Evolutionary conservation across 2,888 invertebrate genomes (phyloP).

Genomic region (Arrhopalites spinosus): DNA sequence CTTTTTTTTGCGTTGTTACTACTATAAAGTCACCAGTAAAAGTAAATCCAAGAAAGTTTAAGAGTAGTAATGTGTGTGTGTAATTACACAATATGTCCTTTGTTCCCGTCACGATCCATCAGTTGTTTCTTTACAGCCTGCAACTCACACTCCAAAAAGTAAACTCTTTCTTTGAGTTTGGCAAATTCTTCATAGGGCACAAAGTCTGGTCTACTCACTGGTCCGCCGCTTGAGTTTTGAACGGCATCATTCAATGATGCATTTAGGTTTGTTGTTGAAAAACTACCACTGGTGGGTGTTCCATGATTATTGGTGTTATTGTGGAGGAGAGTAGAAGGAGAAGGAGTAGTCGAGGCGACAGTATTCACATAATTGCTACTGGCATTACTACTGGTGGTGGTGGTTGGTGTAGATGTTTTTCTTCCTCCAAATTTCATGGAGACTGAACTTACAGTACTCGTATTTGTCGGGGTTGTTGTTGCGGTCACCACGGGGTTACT

Average conservation of each 20-base stretch:
- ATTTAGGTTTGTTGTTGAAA: conserved; percentile 6
- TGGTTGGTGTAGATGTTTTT: conserved; percentile 39
- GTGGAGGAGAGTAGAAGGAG: neutral
- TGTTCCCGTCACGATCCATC: conserved; percentile 43
- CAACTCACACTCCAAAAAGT: conserved; percentile 50
- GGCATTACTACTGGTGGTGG: conserved; percentile 16
- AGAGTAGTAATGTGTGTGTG: neutral
- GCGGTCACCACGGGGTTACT: conserved; percentile 17
- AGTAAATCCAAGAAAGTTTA: conserved; percentile 22
- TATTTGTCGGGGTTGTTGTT: conserved; percentile 30
- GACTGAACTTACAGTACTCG: conserved; percentile 33
- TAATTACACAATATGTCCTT: conserved; percentile 51
- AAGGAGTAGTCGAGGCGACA: neutral
- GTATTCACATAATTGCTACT: conserved; percentile 11
- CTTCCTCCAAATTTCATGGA: conserved; percentile 34
- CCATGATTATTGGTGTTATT: conserved; percentile 4
- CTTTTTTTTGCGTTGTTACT: neutral
- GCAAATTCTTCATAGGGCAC: conserved; percentile 51
- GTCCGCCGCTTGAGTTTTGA: conserved; percentile 2
- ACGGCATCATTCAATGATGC: conserved; percentile 11
- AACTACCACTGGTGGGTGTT: neutral
- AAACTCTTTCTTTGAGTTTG: conserved; percentile 49
- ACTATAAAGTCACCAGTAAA: neutral
- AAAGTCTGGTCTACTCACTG: conserved; percentile 31
- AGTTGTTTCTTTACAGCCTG: conserved; percentile 49